Percentiles rank a stretch among this genome's conserved stretches.
phyloP scores from a whole-genome alignment of 2,113 vertebrate species.

The Hylia prasina region DNA sequence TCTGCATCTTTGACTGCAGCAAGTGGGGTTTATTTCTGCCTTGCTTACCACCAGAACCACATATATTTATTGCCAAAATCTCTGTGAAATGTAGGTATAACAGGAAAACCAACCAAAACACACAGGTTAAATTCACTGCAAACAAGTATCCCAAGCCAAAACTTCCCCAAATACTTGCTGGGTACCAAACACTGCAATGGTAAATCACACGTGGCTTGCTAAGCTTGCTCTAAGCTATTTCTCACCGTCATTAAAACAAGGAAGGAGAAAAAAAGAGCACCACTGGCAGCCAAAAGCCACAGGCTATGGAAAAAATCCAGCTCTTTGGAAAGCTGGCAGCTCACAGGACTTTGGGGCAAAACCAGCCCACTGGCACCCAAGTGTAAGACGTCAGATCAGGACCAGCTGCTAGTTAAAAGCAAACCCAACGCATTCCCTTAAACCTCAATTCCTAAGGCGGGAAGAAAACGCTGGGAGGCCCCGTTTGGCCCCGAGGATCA shows the following conservation, averaged over 20 bases:
- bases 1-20: background rate
- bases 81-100: background rate
- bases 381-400: background rate
- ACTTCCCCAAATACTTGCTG: background rate
- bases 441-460: background rate
- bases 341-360: background rate
- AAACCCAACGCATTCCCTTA: background rate
- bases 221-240: background rate
- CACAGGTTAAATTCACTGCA: background rate
- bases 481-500: background rate
- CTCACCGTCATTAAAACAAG: background rate
- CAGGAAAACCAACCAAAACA: background rate
- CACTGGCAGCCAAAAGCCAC: background rate
- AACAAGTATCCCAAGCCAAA: background rate
- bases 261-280: background rate
- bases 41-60: background rate
- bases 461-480: background rate
- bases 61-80: background rate
- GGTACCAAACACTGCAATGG: background rate
- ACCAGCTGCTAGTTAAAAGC: background rate
- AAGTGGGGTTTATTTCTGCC: background rate
- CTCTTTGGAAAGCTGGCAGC: background rate
- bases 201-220: background rate
- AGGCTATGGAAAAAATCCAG: background rate
- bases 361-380: background rate